A percentile compares a stretch with the other conserved stretches of the same genome.
phyloP scores from a whole-genome alignment of 2,113 vertebrate genomes.

The Epinephelus fuscoguttatus region DNA sequence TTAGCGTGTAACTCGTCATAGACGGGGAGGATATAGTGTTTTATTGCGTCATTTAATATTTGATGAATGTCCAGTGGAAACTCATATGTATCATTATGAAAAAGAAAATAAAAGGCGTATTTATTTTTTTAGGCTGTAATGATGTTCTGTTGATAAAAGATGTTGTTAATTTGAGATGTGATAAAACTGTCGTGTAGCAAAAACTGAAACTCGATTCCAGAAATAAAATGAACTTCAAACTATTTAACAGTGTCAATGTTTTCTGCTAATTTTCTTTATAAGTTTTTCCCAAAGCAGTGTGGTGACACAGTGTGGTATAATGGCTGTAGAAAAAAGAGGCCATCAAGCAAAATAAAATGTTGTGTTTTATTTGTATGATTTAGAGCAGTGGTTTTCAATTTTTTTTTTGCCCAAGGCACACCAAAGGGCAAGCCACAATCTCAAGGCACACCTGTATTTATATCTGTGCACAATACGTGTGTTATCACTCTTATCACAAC shows the following conservation, averaged over 20 bases:
- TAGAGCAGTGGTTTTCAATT: background rate
- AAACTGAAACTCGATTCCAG: conserved; percentile 17
- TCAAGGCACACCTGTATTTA: no score
- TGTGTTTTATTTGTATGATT: background rate
- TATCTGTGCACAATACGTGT: no score
- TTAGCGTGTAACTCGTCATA: conserved; percentile 1
- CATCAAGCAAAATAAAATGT: background rate
- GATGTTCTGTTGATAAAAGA: conserved; percentile 46
- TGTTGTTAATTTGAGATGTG: conserved; percentile 23
- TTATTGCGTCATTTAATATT: background rate
- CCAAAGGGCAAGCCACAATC: no score
- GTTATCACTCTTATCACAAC: no score
- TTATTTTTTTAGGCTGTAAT: conserved; percentile 67
- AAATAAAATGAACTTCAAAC: conserved; percentile 57
- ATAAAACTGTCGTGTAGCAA: conserved; percentile 35
- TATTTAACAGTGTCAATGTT: background rate
- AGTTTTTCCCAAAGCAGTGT: background rate
- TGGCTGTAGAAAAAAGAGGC: background rate
- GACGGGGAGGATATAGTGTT: no score
- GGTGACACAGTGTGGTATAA: background rate
- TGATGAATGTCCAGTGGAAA: conserved; percentile 39
- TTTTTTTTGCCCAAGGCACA: no score
- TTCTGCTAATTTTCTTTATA: background rate
- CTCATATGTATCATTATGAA: conserved; percentile 2
- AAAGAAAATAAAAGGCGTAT: conserved; percentile 34